A percentile compares a stretch with the other conserved stretches of the same genome.
Evolutionary conservation across 1,140 invertebrate genomes (phyloP).

Genomic region (Bombus pascuorum): DNA sequence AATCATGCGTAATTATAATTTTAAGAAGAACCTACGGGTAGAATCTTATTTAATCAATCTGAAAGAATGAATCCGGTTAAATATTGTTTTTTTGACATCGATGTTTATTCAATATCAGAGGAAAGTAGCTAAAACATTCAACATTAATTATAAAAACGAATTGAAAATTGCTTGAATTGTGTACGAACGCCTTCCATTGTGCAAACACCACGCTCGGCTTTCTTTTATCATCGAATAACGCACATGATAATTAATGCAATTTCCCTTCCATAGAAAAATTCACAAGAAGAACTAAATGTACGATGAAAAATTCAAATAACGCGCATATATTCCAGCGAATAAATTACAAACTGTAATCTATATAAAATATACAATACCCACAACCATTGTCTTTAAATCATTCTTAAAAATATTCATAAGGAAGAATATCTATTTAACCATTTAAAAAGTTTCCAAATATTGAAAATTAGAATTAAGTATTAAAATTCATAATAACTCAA

Average conservation of each 20-base stretch:
- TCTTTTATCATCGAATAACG: conserved; percentile 4
- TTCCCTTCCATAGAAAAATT: background rate
- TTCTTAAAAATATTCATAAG: too few species aligned
- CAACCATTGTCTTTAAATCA: too few species aligned
- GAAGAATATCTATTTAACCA: too few species aligned
- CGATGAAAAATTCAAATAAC: background rate
- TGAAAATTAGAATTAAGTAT: too few species aligned
- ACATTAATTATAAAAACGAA: conserved; percentile 1
- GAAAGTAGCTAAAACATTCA: background rate
- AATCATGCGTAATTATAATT: background rate
- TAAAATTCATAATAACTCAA: too few species aligned
- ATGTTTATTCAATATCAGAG: background rate
- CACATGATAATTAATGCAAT: background rate
- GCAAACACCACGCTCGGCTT: background rate
- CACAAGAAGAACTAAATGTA: too few species aligned
- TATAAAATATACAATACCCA: too few species aligned
- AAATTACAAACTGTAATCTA: background rate
- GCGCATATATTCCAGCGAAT: background rate
- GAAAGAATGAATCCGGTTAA: background rate
- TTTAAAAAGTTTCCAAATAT: too few species aligned
- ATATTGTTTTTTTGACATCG: background rate
- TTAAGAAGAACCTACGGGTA: too few species aligned
- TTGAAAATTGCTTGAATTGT: background rate
- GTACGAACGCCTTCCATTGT: background rate
- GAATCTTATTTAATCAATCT: background rate